Conservation (phyloP, 2,888 invertebrate genomes). For the Pilophorus perplexus region DNA sequence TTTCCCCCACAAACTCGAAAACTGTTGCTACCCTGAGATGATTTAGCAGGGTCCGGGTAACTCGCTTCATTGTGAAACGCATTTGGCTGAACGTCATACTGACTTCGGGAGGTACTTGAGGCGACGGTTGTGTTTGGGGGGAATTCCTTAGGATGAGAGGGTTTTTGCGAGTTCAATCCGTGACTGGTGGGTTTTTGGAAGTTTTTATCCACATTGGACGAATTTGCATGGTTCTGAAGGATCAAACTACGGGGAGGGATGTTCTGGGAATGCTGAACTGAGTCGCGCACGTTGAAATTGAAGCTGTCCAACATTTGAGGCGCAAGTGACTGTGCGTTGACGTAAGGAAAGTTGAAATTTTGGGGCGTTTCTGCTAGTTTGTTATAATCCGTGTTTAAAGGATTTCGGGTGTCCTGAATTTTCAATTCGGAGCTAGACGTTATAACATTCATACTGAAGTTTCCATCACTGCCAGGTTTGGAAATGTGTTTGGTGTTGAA, state of each 20-base stretch:
- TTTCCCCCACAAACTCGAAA: neutral
- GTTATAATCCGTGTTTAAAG: neutral
- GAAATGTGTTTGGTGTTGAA: neutral
- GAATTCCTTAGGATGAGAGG: slow-evolving; percentile 4
- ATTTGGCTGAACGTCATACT: neutral
- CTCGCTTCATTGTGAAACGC: neutral
- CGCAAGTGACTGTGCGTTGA: too few species aligned
- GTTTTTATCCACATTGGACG: neutral
- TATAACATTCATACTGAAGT: slow-evolving; percentile 29
- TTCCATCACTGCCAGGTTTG: neutral
- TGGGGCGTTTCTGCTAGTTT: slow-evolving; percentile 9
- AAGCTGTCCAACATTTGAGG: too few species aligned
- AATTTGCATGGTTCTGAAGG: too few species aligned
- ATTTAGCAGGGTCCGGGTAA: neutral
- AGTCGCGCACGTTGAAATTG: neutral
- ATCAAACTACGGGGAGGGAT: too few species aligned
- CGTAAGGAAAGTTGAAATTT: slow-evolving; percentile 15
- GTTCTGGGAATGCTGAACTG: too few species aligned
- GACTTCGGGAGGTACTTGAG: neutral
- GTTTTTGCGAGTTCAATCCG: neutral
- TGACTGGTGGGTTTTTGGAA: neutral
- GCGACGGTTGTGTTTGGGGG: neutral
- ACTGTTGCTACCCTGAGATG: neutral
- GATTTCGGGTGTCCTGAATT: neutral
- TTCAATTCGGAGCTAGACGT: slow-evolving; percentile 17